Evolutionary conservation across 2,797 vertebrate genomes (phyloP).

Genomic region (Siniperca undulata): DNA sequence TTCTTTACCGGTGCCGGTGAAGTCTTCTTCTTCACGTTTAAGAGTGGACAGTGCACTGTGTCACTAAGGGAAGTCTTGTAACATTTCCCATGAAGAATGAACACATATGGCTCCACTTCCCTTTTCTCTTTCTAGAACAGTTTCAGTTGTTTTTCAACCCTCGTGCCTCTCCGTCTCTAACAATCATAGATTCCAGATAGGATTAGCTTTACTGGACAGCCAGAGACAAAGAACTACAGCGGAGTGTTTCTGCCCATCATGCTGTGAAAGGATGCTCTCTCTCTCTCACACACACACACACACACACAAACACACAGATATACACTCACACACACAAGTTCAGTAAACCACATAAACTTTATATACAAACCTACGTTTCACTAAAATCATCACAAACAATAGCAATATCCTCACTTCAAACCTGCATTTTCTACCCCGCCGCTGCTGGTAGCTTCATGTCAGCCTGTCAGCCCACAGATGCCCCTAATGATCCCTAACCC

Average conservation of each 20-base stretch:
- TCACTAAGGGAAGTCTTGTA: neutral
- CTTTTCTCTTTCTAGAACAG: neutral
- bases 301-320: neutral
- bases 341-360: neutral
- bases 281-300: neutral
- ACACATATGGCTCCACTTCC: neutral
- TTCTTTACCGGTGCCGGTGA: too few species aligned
- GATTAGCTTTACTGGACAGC: conserved; percentile 66
- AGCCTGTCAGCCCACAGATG: conserved; percentile 57
- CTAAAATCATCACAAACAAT: conserved; percentile 3
- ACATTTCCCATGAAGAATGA: neutral
- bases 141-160: conserved; percentile 32
- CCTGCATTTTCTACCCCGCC: conserved; percentile 18
- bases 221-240: conserved; percentile 63
- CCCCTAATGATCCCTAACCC: conserved; percentile 64
- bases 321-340: neutral
- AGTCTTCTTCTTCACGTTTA: too few species aligned
- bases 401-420: conserved; percentile 3
- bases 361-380: neutral
- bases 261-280: conserved; percentile 45
- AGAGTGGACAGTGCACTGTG: neutral
- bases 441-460: conserved; percentile 37
- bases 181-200: conserved; percentile 66
- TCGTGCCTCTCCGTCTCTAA: conserved; percentile 36
- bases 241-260: conserved; percentile 52